A percentile compares a stretch with the other conserved stretches of the same genome.
Evolutionary conservation across 2,113 vertebrate genomes (phyloP).

Genomic region (Pygoscelis antarcticus): DNA sequence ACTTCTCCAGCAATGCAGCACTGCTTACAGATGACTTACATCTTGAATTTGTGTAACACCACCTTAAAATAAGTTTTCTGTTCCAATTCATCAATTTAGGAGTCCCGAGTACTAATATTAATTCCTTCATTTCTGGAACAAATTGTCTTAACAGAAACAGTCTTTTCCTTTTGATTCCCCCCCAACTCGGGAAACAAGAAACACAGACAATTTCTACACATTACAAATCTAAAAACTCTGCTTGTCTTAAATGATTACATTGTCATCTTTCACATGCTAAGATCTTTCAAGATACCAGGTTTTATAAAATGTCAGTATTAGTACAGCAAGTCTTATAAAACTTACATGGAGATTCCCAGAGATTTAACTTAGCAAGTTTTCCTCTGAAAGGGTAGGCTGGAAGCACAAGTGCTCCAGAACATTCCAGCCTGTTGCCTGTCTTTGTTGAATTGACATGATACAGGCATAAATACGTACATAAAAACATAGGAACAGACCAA

Average conservation of each 20-base stretch:
- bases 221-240: neutral
- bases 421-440: neutral
- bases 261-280: neutral
- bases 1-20: neutral
- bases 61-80: neutral
- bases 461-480: fast-evolving
- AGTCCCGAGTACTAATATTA: neutral
- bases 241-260: neutral
- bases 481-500: neutral
- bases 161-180: neutral
- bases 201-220: neutral
- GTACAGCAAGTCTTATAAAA: neutral
- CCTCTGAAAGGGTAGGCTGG: neutral
- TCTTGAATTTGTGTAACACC: neutral
- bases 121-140: neutral
- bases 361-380: neutral
- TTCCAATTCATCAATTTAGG: neutral
- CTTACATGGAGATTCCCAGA: neutral
- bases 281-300: neutral
- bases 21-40: neutral
- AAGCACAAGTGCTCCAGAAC: neutral
- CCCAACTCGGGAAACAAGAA: neutral
- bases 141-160: neutral
- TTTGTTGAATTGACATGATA: neutral
- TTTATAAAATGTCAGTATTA: neutral